Evolutionary conservation across 30 jellyfish, hydroid and myxozoan genomes (phyloP).

Genomic region (Hydractinia symbiolongicarpus): DNA sequence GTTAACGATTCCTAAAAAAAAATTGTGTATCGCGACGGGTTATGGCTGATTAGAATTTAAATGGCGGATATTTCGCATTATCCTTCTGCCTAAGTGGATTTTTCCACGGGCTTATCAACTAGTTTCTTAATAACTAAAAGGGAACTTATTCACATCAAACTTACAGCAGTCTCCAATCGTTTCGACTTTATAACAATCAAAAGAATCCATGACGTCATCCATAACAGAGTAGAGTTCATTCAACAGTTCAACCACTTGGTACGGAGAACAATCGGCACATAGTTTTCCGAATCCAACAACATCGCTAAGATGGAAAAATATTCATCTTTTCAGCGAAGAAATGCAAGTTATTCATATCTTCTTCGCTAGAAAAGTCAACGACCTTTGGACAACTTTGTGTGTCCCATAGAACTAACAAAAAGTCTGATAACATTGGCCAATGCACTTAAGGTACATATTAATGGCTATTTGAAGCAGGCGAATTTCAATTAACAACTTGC

Average conservation of each 20-base stretch:
- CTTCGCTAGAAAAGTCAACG: not conserved
- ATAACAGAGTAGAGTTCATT: slow-evolving; percentile 43
- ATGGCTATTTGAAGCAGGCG: too few species aligned
- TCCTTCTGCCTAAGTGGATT: too few species aligned
- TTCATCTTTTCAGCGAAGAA: not conserved
- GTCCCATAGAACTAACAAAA: too few species aligned
- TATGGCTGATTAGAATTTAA: too few species aligned
- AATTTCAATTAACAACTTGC: too few species aligned
- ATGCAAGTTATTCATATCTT: not conserved
- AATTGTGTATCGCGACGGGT: too few species aligned
- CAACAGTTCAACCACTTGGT: slow-evolving; percentile 41
- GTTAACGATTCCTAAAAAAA: too few species aligned
- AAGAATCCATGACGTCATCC: slow-evolving; percentile 53
- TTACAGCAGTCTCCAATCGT: slow-evolving; percentile 55
- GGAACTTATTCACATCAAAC: not conserved
- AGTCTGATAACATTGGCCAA: too few species aligned
- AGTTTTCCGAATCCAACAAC: slow-evolving; percentile 52
- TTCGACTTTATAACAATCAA: slow-evolving; percentile 51
- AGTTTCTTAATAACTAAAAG: too few species aligned
- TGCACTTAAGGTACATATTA: too few species aligned
- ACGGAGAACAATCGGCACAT: slow-evolving; percentile 38
- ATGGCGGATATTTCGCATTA: too few species aligned
- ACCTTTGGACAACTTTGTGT: not conserved
- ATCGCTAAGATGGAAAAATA: slow-evolving; percentile 24
- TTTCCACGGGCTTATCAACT: too few species aligned